Conservation (phyloP, 1,140 invertebrate species). For the Drosophila nigrodunni region DNA sequence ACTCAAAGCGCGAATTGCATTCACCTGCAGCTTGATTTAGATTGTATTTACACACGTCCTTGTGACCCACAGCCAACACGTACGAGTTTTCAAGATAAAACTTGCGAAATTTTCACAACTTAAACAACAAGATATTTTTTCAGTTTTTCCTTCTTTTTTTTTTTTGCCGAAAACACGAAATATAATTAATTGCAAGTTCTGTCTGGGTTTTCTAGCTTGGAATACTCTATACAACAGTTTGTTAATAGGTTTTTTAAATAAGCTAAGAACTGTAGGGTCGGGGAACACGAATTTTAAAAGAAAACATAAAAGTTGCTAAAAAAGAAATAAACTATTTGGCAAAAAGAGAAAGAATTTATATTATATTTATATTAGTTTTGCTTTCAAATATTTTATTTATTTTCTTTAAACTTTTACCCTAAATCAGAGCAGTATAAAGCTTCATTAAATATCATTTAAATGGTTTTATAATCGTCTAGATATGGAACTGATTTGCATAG, state of each 20-base stretch:
- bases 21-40: conserved; percentile 53
- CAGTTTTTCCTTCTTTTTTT: conserved; percentile 12
- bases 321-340: too few relatives aligned
- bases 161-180: conserved; percentile 25
- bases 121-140: conserved; percentile 12
- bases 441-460: background rate
- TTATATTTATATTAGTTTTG: too few relatives aligned
- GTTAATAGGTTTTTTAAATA: too few relatives aligned
- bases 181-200: conserved; percentile 24
- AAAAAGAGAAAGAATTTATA: too few relatives aligned
- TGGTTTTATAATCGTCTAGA: conserved; percentile 9
- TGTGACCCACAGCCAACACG: conserved; percentile 56
- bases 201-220: background rate
- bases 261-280: background rate
- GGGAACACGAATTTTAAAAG: too few relatives aligned
- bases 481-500: conserved; percentile 36
- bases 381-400: too few relatives aligned
- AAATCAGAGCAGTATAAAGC: too few relatives aligned
- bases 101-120: conserved; percentile 49
- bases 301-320: too few relatives aligned
- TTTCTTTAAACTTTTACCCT: too few relatives aligned
- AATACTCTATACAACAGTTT: conserved; percentile 33
- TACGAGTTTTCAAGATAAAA: conserved; percentile 33
- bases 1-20: conserved; percentile 22
- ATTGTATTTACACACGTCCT: conserved; percentile 65